Evolutionary conservation across 2,113 vertebrate genomes (phyloP).

Genomic region (Irena cyanogastra): DNA sequence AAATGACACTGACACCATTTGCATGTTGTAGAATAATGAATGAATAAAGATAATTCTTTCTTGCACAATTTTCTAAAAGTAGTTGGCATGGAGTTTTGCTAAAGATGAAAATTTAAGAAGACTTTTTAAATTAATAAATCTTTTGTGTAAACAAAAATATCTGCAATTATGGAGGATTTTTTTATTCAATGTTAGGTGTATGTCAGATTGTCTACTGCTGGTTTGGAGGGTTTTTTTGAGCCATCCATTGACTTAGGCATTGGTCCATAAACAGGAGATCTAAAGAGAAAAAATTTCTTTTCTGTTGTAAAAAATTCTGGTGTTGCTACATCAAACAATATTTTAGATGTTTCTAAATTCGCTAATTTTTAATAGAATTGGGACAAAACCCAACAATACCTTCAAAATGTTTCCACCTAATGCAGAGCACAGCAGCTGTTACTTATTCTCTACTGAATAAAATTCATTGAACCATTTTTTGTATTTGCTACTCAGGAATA

Average conservation of each 20-base stretch:
- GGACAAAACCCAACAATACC: accelerated
- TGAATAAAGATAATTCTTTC: neutral
- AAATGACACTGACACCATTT: neutral
- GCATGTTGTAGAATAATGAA: neutral
- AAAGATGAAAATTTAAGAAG: neutral
- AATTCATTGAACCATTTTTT: neutral
- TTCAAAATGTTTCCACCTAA: neutral
- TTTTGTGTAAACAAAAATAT: neutral
- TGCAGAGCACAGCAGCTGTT: neutral
- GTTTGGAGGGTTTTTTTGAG: neutral
- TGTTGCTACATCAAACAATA: neutral
- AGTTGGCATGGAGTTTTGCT: neutral
- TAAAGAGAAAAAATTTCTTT: neutral
- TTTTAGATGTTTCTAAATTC: neutral
- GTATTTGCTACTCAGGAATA: neutral
- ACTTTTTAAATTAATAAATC: neutral
- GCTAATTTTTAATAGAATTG: neutral
- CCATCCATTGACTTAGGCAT: neutral
- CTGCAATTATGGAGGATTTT: neutral
- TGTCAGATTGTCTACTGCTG: neutral
- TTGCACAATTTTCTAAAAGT: neutral
- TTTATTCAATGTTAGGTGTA: neutral
- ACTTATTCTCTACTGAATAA: neutral
- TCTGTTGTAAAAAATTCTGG: neutral
- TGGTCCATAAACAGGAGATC: neutral